A percentile compares a stretch with the other conserved stretches of the same genome.
phyloP scores from a whole-genome alignment of 2,888 invertebrate species.

The Patella caerulea region DNA sequence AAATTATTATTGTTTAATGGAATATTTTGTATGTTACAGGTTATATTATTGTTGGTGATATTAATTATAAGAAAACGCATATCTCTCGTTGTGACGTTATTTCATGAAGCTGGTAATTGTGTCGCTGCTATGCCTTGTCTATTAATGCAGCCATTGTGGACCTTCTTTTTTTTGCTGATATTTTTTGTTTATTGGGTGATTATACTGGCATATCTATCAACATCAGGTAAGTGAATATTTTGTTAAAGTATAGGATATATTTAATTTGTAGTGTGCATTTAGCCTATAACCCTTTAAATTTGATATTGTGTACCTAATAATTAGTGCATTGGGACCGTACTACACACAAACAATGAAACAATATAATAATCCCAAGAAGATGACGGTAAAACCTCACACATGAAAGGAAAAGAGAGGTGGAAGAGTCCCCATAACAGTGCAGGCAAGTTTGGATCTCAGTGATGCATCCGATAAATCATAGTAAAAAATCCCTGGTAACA shows the following conservation, averaged over 20 bases:
- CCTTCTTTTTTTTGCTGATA: conserved; percentile 82
- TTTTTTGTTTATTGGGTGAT: conserved; percentile 90
- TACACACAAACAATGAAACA: too few species aligned
- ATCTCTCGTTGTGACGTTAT: conserved; percentile 80
- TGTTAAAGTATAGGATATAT: conserved; percentile 45
- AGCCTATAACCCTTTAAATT: too few species aligned
- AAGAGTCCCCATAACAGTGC: too few species aligned
- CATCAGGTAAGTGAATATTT: conserved; percentile 76
- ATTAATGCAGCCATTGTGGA: conserved; percentile 81
- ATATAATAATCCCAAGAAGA: too few species aligned
- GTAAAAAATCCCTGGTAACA: too few species aligned
- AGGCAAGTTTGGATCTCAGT: too few species aligned
- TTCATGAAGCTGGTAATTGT: conserved; percentile 91
- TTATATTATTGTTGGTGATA: conserved; percentile 77
- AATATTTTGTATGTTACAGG: conserved; percentile 36
- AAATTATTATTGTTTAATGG: too few species aligned
- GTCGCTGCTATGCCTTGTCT: conserved; percentile 87
- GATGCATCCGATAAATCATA: too few species aligned
- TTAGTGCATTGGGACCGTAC: too few species aligned
- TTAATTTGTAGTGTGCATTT: conserved; percentile 19
- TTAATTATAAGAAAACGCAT: conserved; percentile 78
- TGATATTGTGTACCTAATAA: too few species aligned
- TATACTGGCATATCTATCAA: conserved; percentile 83
- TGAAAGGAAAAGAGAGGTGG: too few species aligned
- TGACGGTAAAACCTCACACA: too few species aligned